Evolutionary conservation across 2,888 invertebrate genomes (phyloP), one percentile per base, ranked within the genome.

Genomic region (Drosophila acutilabella): DNA sequence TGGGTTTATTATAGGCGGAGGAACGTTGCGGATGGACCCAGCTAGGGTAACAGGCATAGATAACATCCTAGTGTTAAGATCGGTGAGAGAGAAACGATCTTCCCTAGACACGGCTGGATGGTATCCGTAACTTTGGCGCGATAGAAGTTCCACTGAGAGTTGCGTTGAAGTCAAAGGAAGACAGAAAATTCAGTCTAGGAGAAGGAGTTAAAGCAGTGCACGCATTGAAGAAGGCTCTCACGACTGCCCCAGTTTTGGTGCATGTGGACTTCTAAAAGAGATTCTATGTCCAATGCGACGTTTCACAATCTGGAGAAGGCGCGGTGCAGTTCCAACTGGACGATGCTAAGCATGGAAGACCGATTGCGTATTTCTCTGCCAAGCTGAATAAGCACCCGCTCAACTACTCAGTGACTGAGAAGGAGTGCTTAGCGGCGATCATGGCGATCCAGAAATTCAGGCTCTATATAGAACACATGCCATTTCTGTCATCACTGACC

Each of bases 321-420:
- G 30, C 30, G 30, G 7, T 30, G 30, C 8, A 2, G 6, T 8
- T 8, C 8, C 30, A 30, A 8, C 30, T 30, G 30, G 30, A 30
- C 30, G 8, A 8, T 2, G 30, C 30, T 7, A 2, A 30, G 2
- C 7, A 30, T 11, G 13, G 13, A 4, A 36, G 13, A 5, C 30
- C 51, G 11, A 64, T 57, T 2, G 60, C 47, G 0, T 65, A 48
- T 3, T 13, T 60, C 4, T 64, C 26, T 7, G 45, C 26, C 6
- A 23, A 47, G 8, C 26, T 47, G n/a, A 16, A 7, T 10, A 18
- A 18, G n/a, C 23, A 20, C n/a, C 38, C 40, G n/a, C 38, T 13
- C n/a, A 52, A 40, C 20, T 52, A 10, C 3, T 10, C 6, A 7
- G 40, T 18, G 18, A 13, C 23, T 4, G 30, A 13, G 23, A 53